Evolutionary conservation across 1,140 invertebrate genomes (phyloP), one percentile per base, ranked within the genome.

Genomic region (Drosophila leontia): DNA sequence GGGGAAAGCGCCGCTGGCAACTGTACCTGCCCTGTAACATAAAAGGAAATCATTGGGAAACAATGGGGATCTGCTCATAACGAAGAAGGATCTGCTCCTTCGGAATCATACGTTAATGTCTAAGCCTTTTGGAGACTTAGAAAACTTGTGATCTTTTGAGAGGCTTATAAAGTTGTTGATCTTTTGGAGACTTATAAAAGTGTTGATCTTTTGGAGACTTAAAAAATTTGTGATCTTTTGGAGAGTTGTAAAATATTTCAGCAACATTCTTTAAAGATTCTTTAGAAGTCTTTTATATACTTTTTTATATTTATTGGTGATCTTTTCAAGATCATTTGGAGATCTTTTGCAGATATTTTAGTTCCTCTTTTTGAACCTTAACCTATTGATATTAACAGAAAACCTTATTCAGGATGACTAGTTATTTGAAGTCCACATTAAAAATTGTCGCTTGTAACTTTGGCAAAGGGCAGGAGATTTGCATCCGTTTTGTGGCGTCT

Each of bases 391-490:
- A 13, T 35, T 12, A 13, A 3, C 6, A 34, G 15, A 1, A 2
- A 64, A 19, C 34, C 17, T 44, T 34, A 2, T 32, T 26, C 23
- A 35, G 41, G 64, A 19, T 74, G 48, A 74, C 23, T 34, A 74
- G 8, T 72, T 9, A 15, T 7, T 39, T 19, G 39, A 35, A 23
- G 17, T 26, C 26, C 45, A 19, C 62, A 60, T 76, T 63, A 50
- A 83, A 72, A 84, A 72, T 84, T 84, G 71, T 84, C 71, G 56
- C 68, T 80, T 34, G 72, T 29, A 72, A 80, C 81, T 80, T 65
- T 80, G 62, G 59, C 48, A 47, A 37, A 62, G 41, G 64, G 47
- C 3, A 9, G 8, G 9, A 3, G 15, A 8, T 44, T 63, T 32
- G 67, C 71, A 84, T 84, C 81, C 77, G 80, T 60, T 59, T 59